Evolutionary conservation across 2,888 invertebrate genomes (phyloP).

Genomic region (Ectobius pallidus): DNA sequence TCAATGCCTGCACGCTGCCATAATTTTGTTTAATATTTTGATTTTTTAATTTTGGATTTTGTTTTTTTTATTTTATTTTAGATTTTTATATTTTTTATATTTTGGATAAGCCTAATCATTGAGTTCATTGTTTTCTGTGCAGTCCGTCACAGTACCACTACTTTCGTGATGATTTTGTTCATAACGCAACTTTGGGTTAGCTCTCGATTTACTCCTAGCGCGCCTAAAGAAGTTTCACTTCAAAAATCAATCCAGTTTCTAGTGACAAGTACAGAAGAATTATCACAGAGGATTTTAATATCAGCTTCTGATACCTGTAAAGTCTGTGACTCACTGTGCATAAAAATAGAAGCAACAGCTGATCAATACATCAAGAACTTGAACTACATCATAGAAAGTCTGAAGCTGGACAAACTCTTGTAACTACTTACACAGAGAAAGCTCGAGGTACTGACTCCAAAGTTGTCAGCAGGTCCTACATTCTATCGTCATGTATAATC

Average conservation of each 20-base stretch:
- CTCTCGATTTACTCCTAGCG: no score
- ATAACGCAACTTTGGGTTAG: no score
- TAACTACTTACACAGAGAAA: constrained; percentile 2
- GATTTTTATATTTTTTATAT: no score
- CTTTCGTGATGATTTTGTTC: no score
- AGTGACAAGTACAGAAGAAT: constrained; percentile 11
- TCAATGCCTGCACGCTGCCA: neutral
- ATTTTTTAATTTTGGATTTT: no score
- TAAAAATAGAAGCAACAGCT: constrained; percentile 1
- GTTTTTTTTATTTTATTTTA: no score
- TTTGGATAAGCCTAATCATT: no score
- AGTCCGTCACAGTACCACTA: no score
- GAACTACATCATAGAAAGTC: neutral
- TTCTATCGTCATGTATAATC: neutral
- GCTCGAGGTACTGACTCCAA: neutral
- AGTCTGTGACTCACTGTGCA: neutral
- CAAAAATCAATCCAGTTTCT: neutral
- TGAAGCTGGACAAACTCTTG: constrained; percentile 10
- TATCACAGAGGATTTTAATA: neutral
- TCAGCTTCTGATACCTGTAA: neutral
- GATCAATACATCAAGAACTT: neutral
- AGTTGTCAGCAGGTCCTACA: neutral
- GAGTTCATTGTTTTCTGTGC: no score
- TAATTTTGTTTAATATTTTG: neutral
- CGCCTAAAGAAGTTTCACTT: no score